phyloP scores from a whole-genome alignment of 1,140 invertebrate genomes.

The Eurosta solidaginis region DNA sequence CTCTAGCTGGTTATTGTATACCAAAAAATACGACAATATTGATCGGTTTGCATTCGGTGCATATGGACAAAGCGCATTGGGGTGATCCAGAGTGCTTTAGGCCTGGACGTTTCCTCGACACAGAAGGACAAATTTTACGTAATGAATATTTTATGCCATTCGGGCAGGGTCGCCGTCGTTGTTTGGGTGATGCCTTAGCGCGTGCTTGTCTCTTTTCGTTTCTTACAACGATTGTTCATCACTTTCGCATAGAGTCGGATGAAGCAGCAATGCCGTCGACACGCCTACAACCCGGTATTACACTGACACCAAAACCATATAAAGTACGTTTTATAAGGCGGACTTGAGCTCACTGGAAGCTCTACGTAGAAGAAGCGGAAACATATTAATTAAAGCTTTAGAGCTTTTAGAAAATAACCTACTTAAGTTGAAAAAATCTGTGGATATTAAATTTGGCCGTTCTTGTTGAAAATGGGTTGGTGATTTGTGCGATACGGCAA shows the following conservation, averaged over 20 bases:
- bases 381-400: no score
- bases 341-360: not conserved
- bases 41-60: conserved; percentile 69
- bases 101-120: conserved; percentile 72
- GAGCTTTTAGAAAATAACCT: no score
- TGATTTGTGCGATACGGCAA: no score
- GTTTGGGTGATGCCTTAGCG: conserved; percentile 77
- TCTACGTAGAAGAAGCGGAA: no score
- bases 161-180: conserved; percentile 73
- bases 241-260: conserved; percentile 57
- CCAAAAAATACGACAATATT: conserved; percentile 70
- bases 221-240: conserved; percentile 72
- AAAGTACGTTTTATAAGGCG: conserved; percentile 53
- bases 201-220: conserved; percentile 74
- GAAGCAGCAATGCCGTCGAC: conserved; percentile 42
- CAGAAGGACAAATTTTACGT: conserved; percentile 46
- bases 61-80: conserved; percentile 68
- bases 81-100: conserved; percentile 71
- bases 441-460: no score
- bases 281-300: conserved; percentile 52
- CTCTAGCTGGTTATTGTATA: conserved; percentile 68
- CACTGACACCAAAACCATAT: conserved; percentile 56
- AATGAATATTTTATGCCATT: conserved; percentile 68
- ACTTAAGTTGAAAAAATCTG: no score
- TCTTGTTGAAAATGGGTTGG: no score